Evolutionary conservation across 2,888 invertebrate genomes (phyloP).

Genomic region (Leptinotarsa peninsularis): DNA sequence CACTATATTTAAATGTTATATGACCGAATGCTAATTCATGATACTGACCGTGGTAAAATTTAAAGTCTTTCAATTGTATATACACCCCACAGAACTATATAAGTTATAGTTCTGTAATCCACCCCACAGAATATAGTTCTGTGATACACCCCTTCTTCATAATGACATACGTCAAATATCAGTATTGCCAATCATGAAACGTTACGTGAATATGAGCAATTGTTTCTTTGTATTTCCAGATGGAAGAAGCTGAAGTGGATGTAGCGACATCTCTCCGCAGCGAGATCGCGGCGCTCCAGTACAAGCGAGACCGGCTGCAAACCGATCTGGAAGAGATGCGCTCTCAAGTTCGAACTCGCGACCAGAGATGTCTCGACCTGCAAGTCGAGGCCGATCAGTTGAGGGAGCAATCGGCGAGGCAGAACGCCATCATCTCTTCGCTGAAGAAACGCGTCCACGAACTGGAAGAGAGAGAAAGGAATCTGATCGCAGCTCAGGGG

Average conservation of each 20-base stretch:
- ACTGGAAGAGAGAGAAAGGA: conserved; percentile 82
- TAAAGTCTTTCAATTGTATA: too few species aligned
- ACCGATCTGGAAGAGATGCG: conserved; percentile 77
- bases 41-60: too few species aligned
- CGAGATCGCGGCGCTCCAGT: conserved; percentile 86
- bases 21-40: too few species aligned
- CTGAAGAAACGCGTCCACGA: conserved; percentile 84
- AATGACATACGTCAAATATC: too few species aligned
- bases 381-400: conserved; percentile 85
- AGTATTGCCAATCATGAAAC: too few species aligned
- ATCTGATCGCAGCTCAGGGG: conserved; percentile 71
- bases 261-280: conserved; percentile 82
- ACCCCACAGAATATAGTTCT: too few species aligned
- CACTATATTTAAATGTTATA: too few species aligned
- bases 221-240: conserved; percentile 62
- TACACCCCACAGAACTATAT: too few species aligned
- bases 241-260: conserved; percentile 73
- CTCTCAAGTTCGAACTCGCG: conserved; percentile 77
- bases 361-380: conserved; percentile 79
- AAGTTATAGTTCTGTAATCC: too few species aligned
- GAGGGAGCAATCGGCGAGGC: conserved; percentile 84
- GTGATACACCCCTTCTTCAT: too few species aligned
- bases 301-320: conserved; percentile 83
- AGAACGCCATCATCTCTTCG: conserved; percentile 83
- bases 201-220: too few species aligned